Conservation (phyloP, 2,888 invertebrate genomes). For the Abrostola tripartita region DNA sequence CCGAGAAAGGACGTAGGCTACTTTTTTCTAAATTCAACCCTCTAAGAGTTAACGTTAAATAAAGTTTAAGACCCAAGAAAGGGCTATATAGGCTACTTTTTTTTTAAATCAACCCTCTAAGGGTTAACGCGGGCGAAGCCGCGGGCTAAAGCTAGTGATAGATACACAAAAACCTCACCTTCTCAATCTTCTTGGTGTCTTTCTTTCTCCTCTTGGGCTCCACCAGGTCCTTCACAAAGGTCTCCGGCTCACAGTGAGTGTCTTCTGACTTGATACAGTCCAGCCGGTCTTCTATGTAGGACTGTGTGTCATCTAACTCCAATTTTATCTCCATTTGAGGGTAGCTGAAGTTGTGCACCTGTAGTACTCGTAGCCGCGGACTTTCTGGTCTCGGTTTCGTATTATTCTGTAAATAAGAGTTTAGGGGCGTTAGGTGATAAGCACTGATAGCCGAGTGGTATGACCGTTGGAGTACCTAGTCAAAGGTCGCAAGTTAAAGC, state of each 20-base stretch:
- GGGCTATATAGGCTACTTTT: too few relatives aligned
- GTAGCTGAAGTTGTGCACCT: not conserved
- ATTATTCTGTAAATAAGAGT: constrained; percentile 30
- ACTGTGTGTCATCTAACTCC: constrained; percentile 23
- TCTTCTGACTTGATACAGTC: constrained; percentile 56
- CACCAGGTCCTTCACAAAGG: constrained; percentile 68
- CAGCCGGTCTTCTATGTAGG: not conserved
- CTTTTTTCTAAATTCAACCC: too few relatives aligned
- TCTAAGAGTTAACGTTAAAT: too few relatives aligned
- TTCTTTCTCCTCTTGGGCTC: constrained; percentile 31
- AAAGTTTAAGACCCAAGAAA: too few relatives aligned
- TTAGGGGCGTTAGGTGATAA: too few relatives aligned
- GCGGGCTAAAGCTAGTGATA: too few relatives aligned
- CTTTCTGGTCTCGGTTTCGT: constrained; percentile 1
- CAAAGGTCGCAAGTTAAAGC: too few relatives aligned
- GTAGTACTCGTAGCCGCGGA: constrained; percentile 13
- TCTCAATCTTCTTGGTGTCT: constrained; percentile 24
- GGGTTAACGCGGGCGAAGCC: too few relatives aligned
- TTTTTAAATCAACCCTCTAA: too few relatives aligned
- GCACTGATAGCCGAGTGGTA: too few relatives aligned
- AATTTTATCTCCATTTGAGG: constrained; percentile 11
- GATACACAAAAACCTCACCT: constrained; percentile 16
- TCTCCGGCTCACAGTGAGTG: constrained; percentile 69
- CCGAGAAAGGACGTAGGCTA: too few relatives aligned
- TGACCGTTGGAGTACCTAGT: too few relatives aligned